phyloP scores from a whole-genome alignment of 2,797 vertebrate species.

The Syndactyla subalaris region DNA sequence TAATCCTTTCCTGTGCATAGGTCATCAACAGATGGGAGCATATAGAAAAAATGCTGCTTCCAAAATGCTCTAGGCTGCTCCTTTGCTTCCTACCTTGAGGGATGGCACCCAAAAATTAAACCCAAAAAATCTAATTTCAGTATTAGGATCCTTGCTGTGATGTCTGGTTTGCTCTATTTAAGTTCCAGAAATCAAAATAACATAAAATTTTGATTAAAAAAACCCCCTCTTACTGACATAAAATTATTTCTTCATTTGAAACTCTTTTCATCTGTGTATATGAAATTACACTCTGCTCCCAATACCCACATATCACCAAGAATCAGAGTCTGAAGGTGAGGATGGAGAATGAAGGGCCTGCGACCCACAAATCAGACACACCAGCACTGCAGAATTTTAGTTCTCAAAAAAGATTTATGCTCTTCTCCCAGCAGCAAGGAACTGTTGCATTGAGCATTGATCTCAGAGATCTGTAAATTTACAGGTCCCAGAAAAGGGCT shows the following conservation, averaged over 20 bases:
- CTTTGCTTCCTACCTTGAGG: not conserved
- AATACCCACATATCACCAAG: not conserved
- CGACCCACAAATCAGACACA: not conserved
- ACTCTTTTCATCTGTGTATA: not conserved
- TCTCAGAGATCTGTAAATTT: not conserved
- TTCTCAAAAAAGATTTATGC: not conserved
- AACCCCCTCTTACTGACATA: not conserved
- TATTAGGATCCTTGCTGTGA: not conserved
- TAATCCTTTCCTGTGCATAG: not conserved
- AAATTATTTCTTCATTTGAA: not conserved
- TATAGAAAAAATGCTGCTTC: not conserved
- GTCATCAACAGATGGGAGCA: not conserved
- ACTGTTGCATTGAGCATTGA: not conserved
- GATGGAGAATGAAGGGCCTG: not conserved
- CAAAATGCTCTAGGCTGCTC: not conserved
- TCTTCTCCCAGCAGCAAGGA: not conserved
- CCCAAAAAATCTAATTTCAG: not conserved
- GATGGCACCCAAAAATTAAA: not conserved
- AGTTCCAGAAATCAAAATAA: constrained; percentile 21
- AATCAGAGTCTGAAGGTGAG: not conserved
- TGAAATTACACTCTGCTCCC: not conserved
- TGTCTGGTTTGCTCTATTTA: not conserved
- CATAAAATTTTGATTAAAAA: not conserved
- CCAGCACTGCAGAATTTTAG: not conserved
- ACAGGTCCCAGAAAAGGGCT: not conserved